Evolutionary conservation across 2,113 vertebrate genomes (phyloP).

Genomic region (Mustela nigripes): DNA sequence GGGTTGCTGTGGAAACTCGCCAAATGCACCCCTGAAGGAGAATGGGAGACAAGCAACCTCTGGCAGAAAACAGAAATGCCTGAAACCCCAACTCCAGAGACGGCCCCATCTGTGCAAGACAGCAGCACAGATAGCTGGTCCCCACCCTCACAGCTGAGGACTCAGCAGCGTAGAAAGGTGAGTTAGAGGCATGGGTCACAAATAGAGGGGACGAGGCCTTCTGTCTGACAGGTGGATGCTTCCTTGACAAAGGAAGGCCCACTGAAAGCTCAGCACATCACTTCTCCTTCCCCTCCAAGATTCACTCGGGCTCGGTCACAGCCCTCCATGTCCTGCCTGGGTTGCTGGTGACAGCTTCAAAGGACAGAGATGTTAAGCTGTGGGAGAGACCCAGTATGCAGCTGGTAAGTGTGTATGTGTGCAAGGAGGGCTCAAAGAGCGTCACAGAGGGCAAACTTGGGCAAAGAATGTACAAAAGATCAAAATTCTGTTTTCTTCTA

Average conservation of each 20-base stretch:
- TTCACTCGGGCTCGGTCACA: slow-evolving; percentile 81
- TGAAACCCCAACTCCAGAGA: not conserved
- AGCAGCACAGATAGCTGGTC: rapidly evolving
- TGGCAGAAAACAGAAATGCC: slow-evolving; percentile 57
- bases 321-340: slow-evolving; percentile 80
- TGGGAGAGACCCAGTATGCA: slow-evolving; percentile 83
- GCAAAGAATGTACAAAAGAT: not conserved
- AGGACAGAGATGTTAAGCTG: slow-evolving; percentile 84
- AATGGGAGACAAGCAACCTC: slow-evolving; percentile 56
- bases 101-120: rapidly evolving
- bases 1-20: slow-evolving; percentile 81
- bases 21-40: slow-evolving; percentile 35
- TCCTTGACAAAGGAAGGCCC: not conserved
- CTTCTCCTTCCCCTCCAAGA: slow-evolving; percentile 66
- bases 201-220: not conserved
- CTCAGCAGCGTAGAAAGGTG: slow-evolving; percentile 69
- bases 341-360: slow-evolving; percentile 83
- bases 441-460: not conserved
- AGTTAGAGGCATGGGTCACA: not conserved
- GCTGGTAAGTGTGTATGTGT: slow-evolving; percentile 72
- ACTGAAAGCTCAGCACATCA: not conserved
- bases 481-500: not conserved
- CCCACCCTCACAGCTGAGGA: not conserved
- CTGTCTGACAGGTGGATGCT: not conserved
- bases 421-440: not conserved